Conservation (phyloP, 1,140 invertebrate genomes). For the Capitella teleta region DNA sequence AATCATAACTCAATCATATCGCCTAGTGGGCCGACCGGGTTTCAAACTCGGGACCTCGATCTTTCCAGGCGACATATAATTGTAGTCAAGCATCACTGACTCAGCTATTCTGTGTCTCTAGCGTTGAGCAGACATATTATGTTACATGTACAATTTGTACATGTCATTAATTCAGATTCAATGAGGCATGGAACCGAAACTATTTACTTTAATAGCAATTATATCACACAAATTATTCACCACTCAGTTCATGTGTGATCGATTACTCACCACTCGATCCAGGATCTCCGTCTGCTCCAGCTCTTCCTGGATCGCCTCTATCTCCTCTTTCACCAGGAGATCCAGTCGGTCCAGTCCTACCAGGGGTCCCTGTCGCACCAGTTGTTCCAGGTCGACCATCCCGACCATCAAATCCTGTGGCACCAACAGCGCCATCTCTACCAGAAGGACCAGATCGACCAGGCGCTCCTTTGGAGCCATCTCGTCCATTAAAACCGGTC, state of each 20-base stretch:
- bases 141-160: too few species aligned
- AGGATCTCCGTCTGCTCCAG: constrained; percentile 3
- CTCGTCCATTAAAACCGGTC: not conserved
- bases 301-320: constrained; percentile 5
- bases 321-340: constrained; percentile 6
- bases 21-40: too few species aligned
- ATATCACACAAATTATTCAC: not conserved
- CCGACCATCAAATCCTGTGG: not conserved
- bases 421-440: not conserved
- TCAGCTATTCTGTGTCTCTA: too few species aligned
- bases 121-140: too few species aligned
- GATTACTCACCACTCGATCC: constrained; percentile 2
- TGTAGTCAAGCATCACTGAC: too few species aligned
- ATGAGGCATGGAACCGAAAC: too few species aligned
- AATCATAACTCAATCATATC: too few species aligned
- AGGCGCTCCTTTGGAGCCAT: not conserved
- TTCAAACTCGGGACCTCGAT: too few species aligned
- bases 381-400: constrained; percentile 5
- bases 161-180: too few species aligned
- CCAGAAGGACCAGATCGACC: constrained; percentile 9
- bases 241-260: not conserved
- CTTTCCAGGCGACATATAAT: too few species aligned
- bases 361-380: constrained; percentile 6
- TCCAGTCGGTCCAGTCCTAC: constrained; percentile 2
- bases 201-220: not conserved